Conservation (phyloP, 2,888 invertebrate genomes). For the Rhogogaster chlorosoma region DNA sequence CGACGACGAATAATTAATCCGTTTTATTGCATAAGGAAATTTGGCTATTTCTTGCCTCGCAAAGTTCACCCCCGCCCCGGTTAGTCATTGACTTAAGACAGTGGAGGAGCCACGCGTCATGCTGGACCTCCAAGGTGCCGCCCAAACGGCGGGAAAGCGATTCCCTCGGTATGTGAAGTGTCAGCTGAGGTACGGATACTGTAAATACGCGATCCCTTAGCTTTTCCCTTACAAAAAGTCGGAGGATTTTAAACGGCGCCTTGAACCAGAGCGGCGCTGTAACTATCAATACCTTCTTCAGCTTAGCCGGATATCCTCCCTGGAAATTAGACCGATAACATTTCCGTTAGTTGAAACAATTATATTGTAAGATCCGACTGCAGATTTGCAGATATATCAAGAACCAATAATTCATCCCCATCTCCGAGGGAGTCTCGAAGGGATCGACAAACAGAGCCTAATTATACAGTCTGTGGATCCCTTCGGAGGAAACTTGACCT, state of each 20-base stretch:
- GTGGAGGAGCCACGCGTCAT: slow-evolving; percentile 91
- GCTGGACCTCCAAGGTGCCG: slow-evolving; percentile 92
- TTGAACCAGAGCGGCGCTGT: slow-evolving; percentile 99
- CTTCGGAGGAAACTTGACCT: slow-evolving; percentile 35
- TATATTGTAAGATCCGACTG: neutral
- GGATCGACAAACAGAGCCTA: neutral
- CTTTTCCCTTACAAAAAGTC: slow-evolving; percentile 97
- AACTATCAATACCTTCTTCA: slow-evolving; percentile 98
- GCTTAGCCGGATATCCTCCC: slow-evolving; percentile 98
- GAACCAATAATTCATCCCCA: neutral
- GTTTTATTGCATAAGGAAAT: neutral
- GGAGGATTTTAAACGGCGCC: slow-evolving; percentile 96
- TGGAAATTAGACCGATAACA: slow-evolving; percentile 74
- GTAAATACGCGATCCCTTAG: slow-evolving; percentile 97
- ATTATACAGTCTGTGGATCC: neutral
- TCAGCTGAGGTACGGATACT: slow-evolving; percentile 93
- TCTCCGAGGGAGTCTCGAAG: neutral
- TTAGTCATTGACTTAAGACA: slow-evolving; percentile 93
- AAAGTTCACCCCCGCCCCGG: slow-evolving; percentile 81
- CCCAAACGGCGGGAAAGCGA: slow-evolving; percentile 94
- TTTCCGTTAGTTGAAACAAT: neutral
- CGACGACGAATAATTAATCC: neutral
- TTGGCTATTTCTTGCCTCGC: slow-evolving; percentile 68
- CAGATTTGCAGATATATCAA: neutral
- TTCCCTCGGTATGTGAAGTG: slow-evolving; percentile 93